These are phyloP conservation scores for Eupithecia dodoneata DNA, from an alignment of 2,888 invertebrate genomes.

Conservation along the genomic window DNA sequence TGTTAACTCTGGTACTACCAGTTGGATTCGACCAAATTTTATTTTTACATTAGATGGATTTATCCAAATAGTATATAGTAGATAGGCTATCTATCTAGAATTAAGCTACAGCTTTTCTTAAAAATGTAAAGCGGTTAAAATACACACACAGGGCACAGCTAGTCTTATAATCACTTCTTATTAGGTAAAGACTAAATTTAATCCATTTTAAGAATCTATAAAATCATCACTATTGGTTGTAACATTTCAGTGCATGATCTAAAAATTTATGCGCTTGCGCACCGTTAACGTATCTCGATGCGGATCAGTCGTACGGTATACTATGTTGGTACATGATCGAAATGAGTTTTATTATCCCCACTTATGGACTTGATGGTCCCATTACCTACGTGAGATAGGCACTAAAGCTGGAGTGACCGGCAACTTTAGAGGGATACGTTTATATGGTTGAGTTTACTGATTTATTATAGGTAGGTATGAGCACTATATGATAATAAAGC, in stretches of 20 bases:
- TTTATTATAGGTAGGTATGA: not conserved
- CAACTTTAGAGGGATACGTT: not conserved
- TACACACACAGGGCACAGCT: not conserved
- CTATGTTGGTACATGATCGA: conserved; percentile 49
- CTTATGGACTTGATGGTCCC: conserved; percentile 2
- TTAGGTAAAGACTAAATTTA: not conserved
- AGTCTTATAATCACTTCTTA: not conserved
- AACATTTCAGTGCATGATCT: conserved; percentile 46
- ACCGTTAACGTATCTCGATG: conserved; percentile 71
- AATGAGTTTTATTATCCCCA: conserved; percentile 46
- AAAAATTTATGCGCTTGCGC: conserved; percentile 52
- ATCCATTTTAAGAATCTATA: not conserved
- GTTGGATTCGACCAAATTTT: not conserved
- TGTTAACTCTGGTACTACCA: not conserved
- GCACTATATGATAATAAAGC: not conserved
- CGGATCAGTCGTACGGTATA: conserved; percentile 73
- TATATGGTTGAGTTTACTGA: not conserved
- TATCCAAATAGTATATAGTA: too few species aligned
- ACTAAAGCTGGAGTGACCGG: not conserved
- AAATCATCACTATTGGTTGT: conserved; percentile 16
- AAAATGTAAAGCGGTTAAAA: not conserved
- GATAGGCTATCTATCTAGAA: too few species aligned
- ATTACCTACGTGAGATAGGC: not conserved
- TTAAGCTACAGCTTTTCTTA: not conserved
- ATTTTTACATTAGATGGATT: not conserved